Conservation (phyloP, 2,888 invertebrate genomes). For the Catonia carolina region DNA sequence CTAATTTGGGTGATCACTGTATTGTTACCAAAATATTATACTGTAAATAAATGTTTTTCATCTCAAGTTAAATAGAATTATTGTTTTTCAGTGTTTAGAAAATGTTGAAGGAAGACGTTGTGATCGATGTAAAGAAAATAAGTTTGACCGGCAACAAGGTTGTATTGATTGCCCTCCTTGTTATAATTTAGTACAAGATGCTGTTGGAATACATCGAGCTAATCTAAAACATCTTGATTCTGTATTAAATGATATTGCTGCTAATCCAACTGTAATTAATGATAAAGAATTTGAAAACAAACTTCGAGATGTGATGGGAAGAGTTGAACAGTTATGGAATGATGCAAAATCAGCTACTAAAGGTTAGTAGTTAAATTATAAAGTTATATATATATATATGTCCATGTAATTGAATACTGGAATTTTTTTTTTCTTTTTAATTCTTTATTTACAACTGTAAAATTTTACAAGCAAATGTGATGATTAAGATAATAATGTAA, state of each 20-base stretch:
- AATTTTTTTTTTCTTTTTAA: too few relatives aligned
- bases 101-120: constrained; percentile 92
- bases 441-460: too few relatives aligned
- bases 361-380: constrained; percentile 36
- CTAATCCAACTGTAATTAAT: constrained; percentile 84
- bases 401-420: too few relatives aligned
- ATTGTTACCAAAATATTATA: too few relatives aligned
- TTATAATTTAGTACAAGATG: constrained; percentile 88
- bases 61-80: too few relatives aligned
- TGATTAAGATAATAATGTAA: too few relatives aligned
- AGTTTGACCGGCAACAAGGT: constrained; percentile 81
- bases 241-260: constrained; percentile 79
- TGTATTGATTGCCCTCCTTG: constrained; percentile 90
- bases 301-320: constrained; percentile 64
- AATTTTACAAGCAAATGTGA: too few relatives aligned
- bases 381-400: too few relatives aligned
- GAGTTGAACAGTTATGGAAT: constrained; percentile 65
- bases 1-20: too few relatives aligned
- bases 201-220: constrained; percentile 66
- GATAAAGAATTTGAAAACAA: constrained; percentile 86
- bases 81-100: constrained; percentile 52
- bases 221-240: constrained; percentile 68
- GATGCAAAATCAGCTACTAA: constrained; percentile 55
- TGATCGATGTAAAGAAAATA: constrained; percentile 95
- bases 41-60: too few relatives aligned